phyloP scores from a whole-genome alignment of 2,888 invertebrate species.

The Adineta ricciae region DNA sequence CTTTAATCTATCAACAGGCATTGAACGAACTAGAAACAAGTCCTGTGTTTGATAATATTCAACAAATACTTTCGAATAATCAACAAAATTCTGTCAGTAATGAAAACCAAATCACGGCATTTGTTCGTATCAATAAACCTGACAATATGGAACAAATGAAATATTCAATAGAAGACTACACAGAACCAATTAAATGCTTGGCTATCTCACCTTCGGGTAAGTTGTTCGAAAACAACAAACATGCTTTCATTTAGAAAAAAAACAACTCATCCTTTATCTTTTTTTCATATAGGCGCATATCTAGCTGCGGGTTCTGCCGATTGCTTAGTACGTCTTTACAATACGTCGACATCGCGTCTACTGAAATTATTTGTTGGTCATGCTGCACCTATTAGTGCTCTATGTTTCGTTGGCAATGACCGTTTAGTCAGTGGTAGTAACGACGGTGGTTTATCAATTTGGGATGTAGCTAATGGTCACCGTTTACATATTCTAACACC shows the following conservation, averaged over 20 bases:
- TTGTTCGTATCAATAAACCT: slow-evolving; percentile 28
- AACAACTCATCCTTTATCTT: neutral
- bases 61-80: neutral
- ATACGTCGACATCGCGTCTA: slow-evolving; percentile 42
- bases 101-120: neutral
- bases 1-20: slow-evolving; percentile 45
- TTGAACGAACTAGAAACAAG: slow-evolving; percentile 40
- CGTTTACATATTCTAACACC: slow-evolving; percentile 43
- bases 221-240: no score
- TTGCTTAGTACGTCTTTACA: slow-evolving; percentile 42
- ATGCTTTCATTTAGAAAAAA: no score
- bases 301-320: slow-evolving; percentile 44
- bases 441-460: slow-evolving; percentile 44
- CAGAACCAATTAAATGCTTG: slow-evolving; percentile 43
- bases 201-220: slow-evolving; percentile 40
- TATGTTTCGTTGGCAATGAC: slow-evolving; percentile 44
- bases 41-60: slow-evolving; percentile 36
- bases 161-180: slow-evolving; percentile 29
- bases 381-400: slow-evolving; percentile 41
- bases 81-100: neutral
- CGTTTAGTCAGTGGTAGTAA: slow-evolving; percentile 44
- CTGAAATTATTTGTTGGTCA: slow-evolving; percentile 30
- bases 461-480: slow-evolving; percentile 44
- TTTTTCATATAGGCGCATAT: neutral
- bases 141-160: slow-evolving; percentile 23